Conservation (phyloP, 1,140 invertebrate genomes). For the Sarcophaga bullata region DNA sequence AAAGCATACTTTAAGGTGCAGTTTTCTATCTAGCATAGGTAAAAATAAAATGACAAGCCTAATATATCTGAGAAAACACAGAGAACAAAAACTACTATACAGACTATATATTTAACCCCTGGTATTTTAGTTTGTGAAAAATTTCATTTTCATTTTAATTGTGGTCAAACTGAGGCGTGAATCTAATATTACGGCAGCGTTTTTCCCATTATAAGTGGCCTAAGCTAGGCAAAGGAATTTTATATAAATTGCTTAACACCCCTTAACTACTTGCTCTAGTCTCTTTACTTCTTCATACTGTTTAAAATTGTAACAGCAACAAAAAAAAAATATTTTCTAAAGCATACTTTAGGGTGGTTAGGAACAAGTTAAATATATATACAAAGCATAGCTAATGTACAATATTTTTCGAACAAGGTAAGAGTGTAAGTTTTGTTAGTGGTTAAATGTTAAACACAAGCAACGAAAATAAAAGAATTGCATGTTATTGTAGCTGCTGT, state of each 20-base stretch:
- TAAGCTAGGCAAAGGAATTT: background rate
- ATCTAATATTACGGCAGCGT: background rate
- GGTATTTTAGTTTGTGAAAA: conserved; percentile 25
- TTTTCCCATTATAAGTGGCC: background rate
- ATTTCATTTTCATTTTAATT: conserved; percentile 38
- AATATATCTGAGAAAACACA: conserved; percentile 65
- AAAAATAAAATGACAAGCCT: conserved; percentile 54
- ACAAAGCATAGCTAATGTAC: no score
- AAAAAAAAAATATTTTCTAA: conserved; percentile 19
- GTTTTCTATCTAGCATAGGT: background rate
- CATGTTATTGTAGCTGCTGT: conserved; percentile 15
- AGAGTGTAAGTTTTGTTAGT: no score
- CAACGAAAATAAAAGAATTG: background rate
- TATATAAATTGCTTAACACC: background rate
- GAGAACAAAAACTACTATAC: background rate
- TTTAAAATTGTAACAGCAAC: conserved; percentile 7
- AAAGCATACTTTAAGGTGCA: conserved; percentile 32
- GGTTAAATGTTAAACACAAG: background rate
- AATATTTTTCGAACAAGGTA: no score
- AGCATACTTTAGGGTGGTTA: conserved; percentile 24
- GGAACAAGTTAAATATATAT: no score
- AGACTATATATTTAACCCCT: conserved; percentile 33
- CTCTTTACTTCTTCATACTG: background rate
- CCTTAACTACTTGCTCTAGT: background rate
- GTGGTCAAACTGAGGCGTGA: background rate